phyloP scores from a whole-genome alignment of 2,888 invertebrate species.

The Lapara coniferarum region DNA sequence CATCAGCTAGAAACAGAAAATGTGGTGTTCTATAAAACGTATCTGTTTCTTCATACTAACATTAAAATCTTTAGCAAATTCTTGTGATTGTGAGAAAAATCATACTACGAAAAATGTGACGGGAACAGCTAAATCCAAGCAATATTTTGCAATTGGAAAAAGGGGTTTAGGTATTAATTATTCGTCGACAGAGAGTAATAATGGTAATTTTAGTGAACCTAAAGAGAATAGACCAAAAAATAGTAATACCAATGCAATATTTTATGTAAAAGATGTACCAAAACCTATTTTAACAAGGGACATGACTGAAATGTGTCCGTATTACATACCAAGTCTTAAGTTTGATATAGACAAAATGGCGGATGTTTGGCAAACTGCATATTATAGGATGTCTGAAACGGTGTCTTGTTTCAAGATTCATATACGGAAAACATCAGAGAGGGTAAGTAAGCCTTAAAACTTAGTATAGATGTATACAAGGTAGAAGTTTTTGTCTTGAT shows the following conservation, averaged over 20 bases:
- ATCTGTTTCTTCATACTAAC: background rate
- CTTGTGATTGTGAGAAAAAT: conserved; percentile 9
- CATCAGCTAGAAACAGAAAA: background rate
- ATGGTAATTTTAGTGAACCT: background rate
- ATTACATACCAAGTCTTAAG: conserved; percentile 34
- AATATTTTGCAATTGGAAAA: background rate
- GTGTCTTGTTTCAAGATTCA: conserved; percentile 55
- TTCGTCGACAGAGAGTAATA: background rate
- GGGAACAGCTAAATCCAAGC: background rate
- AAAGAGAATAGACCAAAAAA: background rate
- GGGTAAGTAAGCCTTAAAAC: conserved; percentile 42
- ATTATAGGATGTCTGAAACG: conserved; percentile 44
- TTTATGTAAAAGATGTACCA: background rate
- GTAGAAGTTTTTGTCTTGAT: no score
- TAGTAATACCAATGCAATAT: background rate
- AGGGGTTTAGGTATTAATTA: background rate
- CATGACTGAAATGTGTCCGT: conserved; percentile 32
- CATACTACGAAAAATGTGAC: background rate
- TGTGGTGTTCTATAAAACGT: background rate
- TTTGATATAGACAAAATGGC: conserved; percentile 44
- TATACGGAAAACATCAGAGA: conserved; percentile 39
- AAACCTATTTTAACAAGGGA: background rate
- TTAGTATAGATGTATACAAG: background rate
- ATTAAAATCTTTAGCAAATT: background rate
- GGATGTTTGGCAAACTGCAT: conserved; percentile 54